Percentiles rank a stretch among this genome's conserved stretches.
Conservation (phyloP, 2,797 vertebrate genomes). For the Benthosema pterotum region DNA sequence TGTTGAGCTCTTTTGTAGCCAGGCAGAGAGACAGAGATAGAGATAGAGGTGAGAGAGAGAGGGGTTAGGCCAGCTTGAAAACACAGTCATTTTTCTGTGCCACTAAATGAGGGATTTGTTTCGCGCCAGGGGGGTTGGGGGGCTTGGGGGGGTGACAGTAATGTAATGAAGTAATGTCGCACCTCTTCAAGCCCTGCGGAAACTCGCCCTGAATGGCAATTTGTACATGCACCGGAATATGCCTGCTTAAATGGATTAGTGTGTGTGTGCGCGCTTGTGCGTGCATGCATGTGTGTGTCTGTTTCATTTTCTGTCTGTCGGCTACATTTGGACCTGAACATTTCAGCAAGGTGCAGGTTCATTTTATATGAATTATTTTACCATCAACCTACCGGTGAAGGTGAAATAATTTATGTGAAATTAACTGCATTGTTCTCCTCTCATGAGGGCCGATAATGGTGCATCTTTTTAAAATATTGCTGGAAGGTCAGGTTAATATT, state of each 20-base stretch:
- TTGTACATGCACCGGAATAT: constrained; percentile 42
- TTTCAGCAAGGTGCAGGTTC: constrained; percentile 1
- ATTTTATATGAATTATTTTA: too few species aligned
- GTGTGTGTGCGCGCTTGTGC: constrained; percentile 1
- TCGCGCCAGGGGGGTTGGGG: constrained; percentile 33
- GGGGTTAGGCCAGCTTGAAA: constrained; percentile 26
- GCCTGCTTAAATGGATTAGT: constrained; percentile 35
- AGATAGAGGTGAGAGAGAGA: constrained; percentile 8
- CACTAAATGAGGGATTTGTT: constrained; percentile 27
- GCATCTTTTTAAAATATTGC: too few species aligned
- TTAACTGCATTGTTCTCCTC: too few species aligned
- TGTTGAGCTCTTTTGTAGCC: constrained; percentile 13
- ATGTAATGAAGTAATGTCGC: constrained; percentile 51
- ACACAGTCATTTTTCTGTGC: constrained; percentile 3
- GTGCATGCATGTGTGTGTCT: not conserved
- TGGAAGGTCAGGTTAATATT: too few species aligned
- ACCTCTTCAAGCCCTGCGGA: constrained; percentile 36
- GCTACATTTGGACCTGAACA: not conserved
- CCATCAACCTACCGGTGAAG: too few species aligned
- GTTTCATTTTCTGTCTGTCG: constrained; percentile 20
- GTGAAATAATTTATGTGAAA: too few species aligned
- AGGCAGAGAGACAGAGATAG: not conserved
- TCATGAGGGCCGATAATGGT: too few species aligned
- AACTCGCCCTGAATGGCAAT: constrained; percentile 47
- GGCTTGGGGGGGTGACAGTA: constrained; percentile 36